phyloP scores from a whole-genome alignment of 2,113 vertebrate species.

The Cynopterus brachyotis region DNA sequence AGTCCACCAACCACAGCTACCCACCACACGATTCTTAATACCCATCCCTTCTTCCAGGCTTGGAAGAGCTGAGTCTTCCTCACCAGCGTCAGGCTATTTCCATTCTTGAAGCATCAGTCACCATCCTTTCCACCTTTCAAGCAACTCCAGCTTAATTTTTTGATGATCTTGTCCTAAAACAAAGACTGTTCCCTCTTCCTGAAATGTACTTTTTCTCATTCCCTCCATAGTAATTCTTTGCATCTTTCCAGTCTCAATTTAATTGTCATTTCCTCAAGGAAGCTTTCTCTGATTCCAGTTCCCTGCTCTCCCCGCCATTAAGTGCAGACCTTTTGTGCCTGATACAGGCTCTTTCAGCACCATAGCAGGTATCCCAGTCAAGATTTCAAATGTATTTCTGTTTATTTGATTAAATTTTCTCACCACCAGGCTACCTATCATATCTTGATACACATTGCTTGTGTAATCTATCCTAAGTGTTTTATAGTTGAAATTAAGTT shows the following conservation, averaged over 20 bases:
- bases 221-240: neutral
- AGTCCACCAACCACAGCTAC: neutral
- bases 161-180: neutral
- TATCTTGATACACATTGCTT: too few species aligned
- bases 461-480: too few species aligned
- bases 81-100: neutral
- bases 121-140: neutral
- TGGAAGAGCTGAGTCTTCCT: neutral
- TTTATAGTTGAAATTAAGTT: too few species aligned
- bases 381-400: neutral
- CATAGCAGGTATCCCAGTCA: neutral
- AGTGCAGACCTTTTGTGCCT: neutral
- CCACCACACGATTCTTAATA: too few species aligned
- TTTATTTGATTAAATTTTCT: neutral
- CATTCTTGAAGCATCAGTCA: neutral
- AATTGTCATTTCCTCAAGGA: neutral
- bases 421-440: neutral
- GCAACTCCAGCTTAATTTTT: neutral
- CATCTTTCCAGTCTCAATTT: neutral
- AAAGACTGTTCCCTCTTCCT: neutral
- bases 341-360: neutral
- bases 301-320: too few species aligned
- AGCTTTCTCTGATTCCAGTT: neutral
- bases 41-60: neutral
- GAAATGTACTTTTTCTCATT: neutral